A percentile compares a stretch with the other conserved stretches of the same genome.
Conservation (phyloP, 2,888 invertebrate genomes). For the Sarcophaga subvicina region DNA sequence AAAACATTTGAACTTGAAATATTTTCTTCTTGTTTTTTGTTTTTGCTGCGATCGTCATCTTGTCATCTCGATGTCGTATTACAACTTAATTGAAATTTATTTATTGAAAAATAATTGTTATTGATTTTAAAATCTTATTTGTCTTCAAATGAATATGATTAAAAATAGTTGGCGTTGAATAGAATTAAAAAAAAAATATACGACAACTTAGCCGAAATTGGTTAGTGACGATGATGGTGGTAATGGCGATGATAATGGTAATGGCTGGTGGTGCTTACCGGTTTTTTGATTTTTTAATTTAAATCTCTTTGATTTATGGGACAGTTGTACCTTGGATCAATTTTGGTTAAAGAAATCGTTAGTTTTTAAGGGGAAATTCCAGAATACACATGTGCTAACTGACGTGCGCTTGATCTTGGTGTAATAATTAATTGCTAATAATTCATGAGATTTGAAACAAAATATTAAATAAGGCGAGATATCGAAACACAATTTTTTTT, state of each 20-base stretch:
- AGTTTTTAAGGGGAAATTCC: conserved; percentile 48
- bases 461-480: no score
- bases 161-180: neutral
- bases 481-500: no score
- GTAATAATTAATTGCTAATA: conserved; percentile 49
- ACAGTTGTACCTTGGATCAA: conserved; percentile 63
- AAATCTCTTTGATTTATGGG: conserved; percentile 66
- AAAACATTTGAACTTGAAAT: conserved; percentile 66
- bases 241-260: conserved; percentile 12
- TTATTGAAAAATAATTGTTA: conserved; percentile 49
- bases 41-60: neutral
- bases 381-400: conserved; percentile 36
- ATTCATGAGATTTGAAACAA: conserved; percentile 46
- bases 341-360: conserved; percentile 21
- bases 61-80: conserved; percentile 2
- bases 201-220: neutral
- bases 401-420: neutral
- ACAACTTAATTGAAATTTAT: conserved; percentile 54
- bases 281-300: conserved; percentile 45
- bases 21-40: conserved; percentile 29
- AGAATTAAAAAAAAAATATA: neutral
- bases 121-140: conserved; percentile 7
- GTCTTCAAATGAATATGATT: neutral
- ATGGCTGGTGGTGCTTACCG: conserved; percentile 17
- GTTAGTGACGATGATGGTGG: neutral